Evolutionary conservation across 2,797 vertebrate species (phyloP), one percentile per base, ranked within the genome.

Genomic region (Periophthalmus magnuspinnatus): DNA sequence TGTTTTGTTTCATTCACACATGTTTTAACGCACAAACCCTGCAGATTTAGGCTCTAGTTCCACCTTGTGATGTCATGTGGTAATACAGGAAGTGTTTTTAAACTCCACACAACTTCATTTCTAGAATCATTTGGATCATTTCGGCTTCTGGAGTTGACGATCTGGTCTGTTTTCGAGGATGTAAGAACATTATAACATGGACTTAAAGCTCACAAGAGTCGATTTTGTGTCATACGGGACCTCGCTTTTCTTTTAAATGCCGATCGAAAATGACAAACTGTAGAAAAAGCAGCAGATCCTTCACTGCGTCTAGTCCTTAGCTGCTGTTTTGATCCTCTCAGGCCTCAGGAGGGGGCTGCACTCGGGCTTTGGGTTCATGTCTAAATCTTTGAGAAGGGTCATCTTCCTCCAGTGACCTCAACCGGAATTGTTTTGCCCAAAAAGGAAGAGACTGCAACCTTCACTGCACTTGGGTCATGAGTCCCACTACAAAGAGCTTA

Each of bases 361-460:
- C 48, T 70, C 68, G 90, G 85, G 82, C 84, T 83, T 82, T 73
- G 82, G 81, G 87, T 91, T 91, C 82, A 80, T 86, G 81, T 72
- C 70, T 65, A 78, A 85, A 85, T 76, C 83, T 83, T 75, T 78
- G 69, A 68, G 81, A 80, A 69, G 77, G 86, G 84, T 90, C 77
- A 74, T 75, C 78, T 86, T 90, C 81, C 73, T 71, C 45, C 33
- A 66, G 78, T 84, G 88, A 90, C 86, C 88, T 85, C 48, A 69
- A 72, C 61, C 69, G 58, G 76, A 83, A 82, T 81, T 65, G 71
- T 81, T 91, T 88, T 56, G 86, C 91, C 80, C 70, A 86, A 86
- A 90, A 93, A 93, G 93, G 92, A 92, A 85, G 85, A 83, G 80
- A 87, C 77, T 86, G 71, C 79, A 82, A 84, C 86, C 84, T 86